A percentile compares a stretch with the other conserved stretches of the same genome.
phyloP scores from a whole-genome alignment of 2,797 vertebrate genomes.

The Sebastes nivosus region DNA sequence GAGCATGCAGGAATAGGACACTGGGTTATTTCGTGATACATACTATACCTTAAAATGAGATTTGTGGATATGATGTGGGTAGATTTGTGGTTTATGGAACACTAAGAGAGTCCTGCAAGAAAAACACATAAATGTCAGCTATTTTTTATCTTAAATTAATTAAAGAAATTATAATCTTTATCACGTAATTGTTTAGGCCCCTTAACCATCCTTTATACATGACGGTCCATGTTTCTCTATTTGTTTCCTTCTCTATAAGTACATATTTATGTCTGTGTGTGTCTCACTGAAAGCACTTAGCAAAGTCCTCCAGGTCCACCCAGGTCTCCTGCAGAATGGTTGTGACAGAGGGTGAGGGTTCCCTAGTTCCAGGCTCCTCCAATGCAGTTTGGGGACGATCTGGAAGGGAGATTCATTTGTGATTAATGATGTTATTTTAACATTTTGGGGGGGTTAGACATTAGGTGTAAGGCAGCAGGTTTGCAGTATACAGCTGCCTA shows the following conservation, averaged over 20 bases:
- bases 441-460: background rate
- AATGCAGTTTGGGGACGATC: constrained; percentile 32
- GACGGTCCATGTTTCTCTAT: background rate
- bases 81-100: constrained; percentile 89
- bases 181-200: background rate
- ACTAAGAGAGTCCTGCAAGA: constrained; percentile 86
- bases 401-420: background rate
- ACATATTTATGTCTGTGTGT: background rate
- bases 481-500: background rate
- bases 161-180: background rate
- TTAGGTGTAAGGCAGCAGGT: background rate
- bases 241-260: background rate
- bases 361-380: constrained; percentile 25
- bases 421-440: background rate
- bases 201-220: background rate
- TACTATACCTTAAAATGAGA: constrained; percentile 87
- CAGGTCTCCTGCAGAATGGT: constrained; percentile 82
- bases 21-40: background rate
- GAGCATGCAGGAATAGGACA: background rate
- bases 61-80: constrained; percentile 82
- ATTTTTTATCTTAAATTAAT: background rate
- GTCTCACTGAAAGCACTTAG: constrained; percentile 91
- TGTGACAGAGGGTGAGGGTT: constrained; percentile 28
- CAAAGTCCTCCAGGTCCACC: constrained; percentile 90
- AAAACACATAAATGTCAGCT: background rate